phyloP scores from a whole-genome alignment of 2,888 invertebrate species.

The Epinotia ramella region DNA sequence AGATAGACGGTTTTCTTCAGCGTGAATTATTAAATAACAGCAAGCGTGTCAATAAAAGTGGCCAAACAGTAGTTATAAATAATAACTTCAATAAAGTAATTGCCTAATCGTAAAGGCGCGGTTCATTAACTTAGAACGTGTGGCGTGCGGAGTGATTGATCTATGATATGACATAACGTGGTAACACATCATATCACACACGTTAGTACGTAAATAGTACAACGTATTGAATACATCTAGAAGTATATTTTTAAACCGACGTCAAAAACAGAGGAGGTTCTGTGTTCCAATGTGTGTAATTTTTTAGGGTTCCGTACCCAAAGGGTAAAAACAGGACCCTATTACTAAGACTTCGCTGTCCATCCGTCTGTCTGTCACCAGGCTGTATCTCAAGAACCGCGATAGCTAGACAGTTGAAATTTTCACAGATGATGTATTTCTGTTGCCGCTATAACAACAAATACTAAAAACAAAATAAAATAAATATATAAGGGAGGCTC shows the following conservation, averaged over 20 bases:
- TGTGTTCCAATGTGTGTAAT: no score
- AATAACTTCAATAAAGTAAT: constrained; percentile 35
- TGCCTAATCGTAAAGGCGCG: constrained; percentile 32
- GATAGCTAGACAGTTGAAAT: no score
- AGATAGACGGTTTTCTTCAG: not conserved
- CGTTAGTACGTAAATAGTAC: not conserved
- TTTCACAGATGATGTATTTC: no score
- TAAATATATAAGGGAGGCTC: no score
- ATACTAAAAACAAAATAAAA: no score
- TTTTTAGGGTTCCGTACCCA: no score
- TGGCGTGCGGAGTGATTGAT: constrained; percentile 36
- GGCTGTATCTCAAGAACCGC: no score
- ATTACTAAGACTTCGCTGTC: no score
- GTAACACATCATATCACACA: constrained; percentile 11
- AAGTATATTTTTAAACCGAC: not conserved
- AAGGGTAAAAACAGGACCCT: no score
- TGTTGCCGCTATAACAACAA: no score
- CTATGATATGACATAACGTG: constrained; percentile 25
- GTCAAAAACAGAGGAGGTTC: no score
- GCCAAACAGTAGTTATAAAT: constrained; percentile 2
- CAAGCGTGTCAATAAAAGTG: not conserved
- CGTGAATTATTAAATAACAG: not conserved
- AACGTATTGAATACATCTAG: not conserved
- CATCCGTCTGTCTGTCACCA: no score
- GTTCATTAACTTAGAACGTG: constrained; percentile 30